phyloP scores from a whole-genome alignment of 2,888 invertebrate genomes.

The Ormyrus nitidulus region DNA sequence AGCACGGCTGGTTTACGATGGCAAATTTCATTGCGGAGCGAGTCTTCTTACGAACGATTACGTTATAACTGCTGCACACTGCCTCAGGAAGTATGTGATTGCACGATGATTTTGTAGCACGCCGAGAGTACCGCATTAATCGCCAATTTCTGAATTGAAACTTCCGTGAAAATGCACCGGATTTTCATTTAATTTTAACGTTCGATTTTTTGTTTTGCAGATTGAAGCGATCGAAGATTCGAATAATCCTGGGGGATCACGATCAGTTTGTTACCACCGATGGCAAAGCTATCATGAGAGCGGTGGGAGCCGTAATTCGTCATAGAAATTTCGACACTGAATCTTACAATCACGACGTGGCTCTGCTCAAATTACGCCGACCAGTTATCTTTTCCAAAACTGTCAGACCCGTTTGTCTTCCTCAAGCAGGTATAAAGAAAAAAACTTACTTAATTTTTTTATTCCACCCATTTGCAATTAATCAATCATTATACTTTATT shows the following conservation, averaged over 20 bases:
- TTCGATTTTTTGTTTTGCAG: slow-evolving; percentile 73
- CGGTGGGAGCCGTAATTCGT: slow-evolving; percentile 85
- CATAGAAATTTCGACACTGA: slow-evolving; percentile 91
- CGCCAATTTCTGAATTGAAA: not conserved
- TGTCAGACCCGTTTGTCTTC: slow-evolving; percentile 87
- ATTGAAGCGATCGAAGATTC: slow-evolving; percentile 86
- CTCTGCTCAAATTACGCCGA: slow-evolving; percentile 85
- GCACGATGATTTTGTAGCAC: slow-evolving; percentile 5
- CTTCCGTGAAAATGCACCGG: too few species aligned
- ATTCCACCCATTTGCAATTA: not conserved
- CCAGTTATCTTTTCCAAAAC: slow-evolving; percentile 86
- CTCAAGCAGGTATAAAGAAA: slow-evolving; percentile 68
- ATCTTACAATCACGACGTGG: slow-evolving; percentile 91
- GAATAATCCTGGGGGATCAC: slow-evolving; percentile 89
- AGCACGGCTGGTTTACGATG: slow-evolving; percentile 90
- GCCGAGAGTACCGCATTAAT: not conserved
- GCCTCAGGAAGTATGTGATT: slow-evolving; percentile 82
- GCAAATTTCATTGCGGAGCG: slow-evolving; percentile 92
- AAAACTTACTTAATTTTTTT: not conserved
- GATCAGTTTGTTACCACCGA: slow-evolving; percentile 88
- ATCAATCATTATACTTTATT: too few species aligned
- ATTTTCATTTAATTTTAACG: too few species aligned
- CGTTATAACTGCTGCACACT: slow-evolving; percentile 92
- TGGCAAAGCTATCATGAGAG: slow-evolving; percentile 87
- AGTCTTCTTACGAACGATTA: slow-evolving; percentile 89